phyloP scores from a whole-genome alignment of 2,888 invertebrate species.

The Dryobotodes eremita region DNA sequence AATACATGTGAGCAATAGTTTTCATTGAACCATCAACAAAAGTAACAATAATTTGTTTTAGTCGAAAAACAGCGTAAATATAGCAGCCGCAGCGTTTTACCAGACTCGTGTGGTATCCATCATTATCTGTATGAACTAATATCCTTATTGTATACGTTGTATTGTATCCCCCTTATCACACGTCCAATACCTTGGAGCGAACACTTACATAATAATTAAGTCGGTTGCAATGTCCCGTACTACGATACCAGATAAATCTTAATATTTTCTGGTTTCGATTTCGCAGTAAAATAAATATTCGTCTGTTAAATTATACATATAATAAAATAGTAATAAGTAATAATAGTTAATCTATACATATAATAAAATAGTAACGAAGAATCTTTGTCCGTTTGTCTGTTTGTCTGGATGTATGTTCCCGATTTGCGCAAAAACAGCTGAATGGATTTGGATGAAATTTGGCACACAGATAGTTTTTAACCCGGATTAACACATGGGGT shows the following conservation, averaged over 20 bases:
- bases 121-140: not conserved
- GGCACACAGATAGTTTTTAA: no score
- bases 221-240: conserved; percentile 19
- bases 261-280: not conserved
- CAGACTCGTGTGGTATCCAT: not conserved
- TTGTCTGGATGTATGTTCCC: no score
- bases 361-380: no score
- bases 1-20: not conserved
- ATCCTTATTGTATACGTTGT: not conserved
- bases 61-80: not conserved
- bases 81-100: not conserved
- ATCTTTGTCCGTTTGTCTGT: no score
- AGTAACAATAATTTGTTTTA: not conserved
- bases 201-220: conserved; percentile 2
- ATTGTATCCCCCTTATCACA: conserved; percentile 3
- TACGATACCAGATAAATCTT: not conserved
- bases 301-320: not conserved
- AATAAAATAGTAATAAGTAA: no score
- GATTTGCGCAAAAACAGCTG: no score
- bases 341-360: no score
- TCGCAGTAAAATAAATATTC: not conserved
- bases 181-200: conserved; percentile 16
- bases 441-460: no score
- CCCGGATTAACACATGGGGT: no score
- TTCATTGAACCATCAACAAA: conserved; percentile 56